Evolutionary conservation across 30 jellyfish, hydroid and myxozoan genomes (phyloP).

Genomic region (Cassiopea andromeda): DNA sequence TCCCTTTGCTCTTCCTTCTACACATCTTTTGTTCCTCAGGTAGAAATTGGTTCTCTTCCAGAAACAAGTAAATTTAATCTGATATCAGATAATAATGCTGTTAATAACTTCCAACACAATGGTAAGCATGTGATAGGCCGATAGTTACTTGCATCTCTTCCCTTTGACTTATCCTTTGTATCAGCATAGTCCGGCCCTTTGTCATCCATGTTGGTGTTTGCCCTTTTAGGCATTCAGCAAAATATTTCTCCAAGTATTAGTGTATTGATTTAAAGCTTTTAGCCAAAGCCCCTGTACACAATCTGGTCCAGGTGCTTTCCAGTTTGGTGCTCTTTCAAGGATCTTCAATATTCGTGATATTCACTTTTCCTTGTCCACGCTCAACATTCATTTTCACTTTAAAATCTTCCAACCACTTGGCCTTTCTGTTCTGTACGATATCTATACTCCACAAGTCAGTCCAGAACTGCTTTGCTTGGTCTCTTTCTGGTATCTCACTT

Average conservation of each 20-base stretch:
- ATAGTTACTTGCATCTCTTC: slow-evolving; percentile 19
- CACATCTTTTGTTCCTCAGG: background rate
- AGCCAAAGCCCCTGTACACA: no score
- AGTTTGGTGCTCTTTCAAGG: no score
- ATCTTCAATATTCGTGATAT: no score
- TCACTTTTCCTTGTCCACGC: no score
- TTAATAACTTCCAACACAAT: background rate
- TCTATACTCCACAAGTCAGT: no score
- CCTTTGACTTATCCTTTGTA: slow-evolving; percentile 27
- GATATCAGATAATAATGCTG: background rate
- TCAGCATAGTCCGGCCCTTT: slow-evolving; percentile 36
- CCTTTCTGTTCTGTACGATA: no score
- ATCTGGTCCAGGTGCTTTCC: no score
- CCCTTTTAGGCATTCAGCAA: slow-evolving; percentile 4
- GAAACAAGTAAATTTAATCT: background rate
- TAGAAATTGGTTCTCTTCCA: background rate
- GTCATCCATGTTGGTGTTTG: slow-evolving; percentile 2
- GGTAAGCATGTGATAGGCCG: slow-evolving; percentile 22
- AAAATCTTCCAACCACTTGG: no score
- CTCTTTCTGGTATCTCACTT: no score
- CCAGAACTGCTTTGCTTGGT: no score
- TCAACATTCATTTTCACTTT: no score
- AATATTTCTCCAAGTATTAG: background rate
- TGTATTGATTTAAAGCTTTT: no score
- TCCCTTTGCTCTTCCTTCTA: background rate